Evolutionary conservation across 2,113 vertebrate species (phyloP).

Genomic region (Asarcornis scutulata): DNA sequence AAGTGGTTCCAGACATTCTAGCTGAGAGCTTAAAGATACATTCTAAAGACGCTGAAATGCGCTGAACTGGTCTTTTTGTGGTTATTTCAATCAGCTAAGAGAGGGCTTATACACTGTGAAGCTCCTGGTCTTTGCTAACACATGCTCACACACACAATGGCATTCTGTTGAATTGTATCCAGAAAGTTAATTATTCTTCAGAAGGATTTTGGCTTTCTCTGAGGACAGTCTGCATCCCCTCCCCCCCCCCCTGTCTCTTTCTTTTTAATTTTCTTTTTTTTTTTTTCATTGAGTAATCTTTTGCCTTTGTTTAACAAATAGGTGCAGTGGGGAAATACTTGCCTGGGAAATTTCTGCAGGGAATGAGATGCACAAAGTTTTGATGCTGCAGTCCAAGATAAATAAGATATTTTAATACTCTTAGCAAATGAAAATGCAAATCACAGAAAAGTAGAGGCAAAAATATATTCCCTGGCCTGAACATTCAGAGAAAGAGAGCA

Average conservation of each 20-base stretch:
- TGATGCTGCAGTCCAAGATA: slow-evolving; percentile 48
- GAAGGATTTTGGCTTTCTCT: slow-evolving; percentile 39
- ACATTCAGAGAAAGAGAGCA: background rate
- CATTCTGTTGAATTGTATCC: slow-evolving; percentile 26
- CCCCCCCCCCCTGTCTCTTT: too few relatives aligned
- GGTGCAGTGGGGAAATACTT: slow-evolving; percentile 22
- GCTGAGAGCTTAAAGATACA: background rate
- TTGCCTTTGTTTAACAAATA: slow-evolving; percentile 51
- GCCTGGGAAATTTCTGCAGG: slow-evolving; percentile 49
- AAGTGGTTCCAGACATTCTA: background rate
- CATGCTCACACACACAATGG: background rate
- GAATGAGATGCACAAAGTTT: slow-evolving; percentile 15
- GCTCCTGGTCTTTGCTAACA: slow-evolving; percentile 34
- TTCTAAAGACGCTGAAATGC: background rate
- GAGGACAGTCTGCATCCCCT: background rate
- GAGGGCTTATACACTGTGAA: background rate
- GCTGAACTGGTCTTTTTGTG: background rate
- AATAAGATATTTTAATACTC: slow-evolving; percentile 16
- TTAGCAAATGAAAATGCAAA: slow-evolving; percentile 62
- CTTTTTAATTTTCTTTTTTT: background rate
- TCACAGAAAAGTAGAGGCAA: slow-evolving; percentile 3
- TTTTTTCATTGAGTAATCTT: slow-evolving; percentile 8
- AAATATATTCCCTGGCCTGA: slow-evolving; percentile 15
- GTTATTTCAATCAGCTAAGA: background rate
- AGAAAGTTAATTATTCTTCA: slow-evolving; percentile 56